phyloP scores from a whole-genome alignment of 2,797 vertebrate species.

The Poliocrania exsul region DNA sequence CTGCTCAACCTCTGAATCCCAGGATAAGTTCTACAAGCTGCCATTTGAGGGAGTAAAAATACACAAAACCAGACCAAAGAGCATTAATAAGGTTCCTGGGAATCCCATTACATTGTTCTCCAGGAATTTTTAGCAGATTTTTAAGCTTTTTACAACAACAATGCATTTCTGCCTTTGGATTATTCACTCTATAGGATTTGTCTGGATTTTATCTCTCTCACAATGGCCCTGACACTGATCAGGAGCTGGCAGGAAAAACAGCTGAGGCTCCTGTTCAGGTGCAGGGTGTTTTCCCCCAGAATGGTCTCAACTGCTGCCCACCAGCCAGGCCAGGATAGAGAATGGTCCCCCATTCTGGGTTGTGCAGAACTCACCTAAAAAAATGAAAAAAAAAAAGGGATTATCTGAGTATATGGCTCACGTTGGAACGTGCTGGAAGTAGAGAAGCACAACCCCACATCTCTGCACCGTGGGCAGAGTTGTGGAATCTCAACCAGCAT shows the following conservation, averaged over 20 bases:
- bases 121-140: not conserved
- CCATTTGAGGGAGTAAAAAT: not conserved
- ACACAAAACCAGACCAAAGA: not conserved
- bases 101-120: not conserved
- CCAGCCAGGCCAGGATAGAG: not conserved
- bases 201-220: not conserved
- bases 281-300: not conserved
- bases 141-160: not conserved
- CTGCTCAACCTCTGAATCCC: not conserved
- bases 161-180: not conserved
- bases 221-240: not conserved
- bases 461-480: not conserved
- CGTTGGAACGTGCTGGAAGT: not conserved
- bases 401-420: not conserved
- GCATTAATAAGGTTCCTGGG: not conserved
- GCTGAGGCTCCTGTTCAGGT: not conserved
- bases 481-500: accelerated
- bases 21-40: not conserved
- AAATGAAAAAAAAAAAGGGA: not conserved
- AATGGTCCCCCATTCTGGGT: not conserved
- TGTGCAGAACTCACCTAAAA: not conserved
- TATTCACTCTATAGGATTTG: not conserved
- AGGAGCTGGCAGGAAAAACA: not conserved
- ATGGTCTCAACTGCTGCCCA: not conserved
- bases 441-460: not conserved